These are phyloP conservation scores for Diabrotica balteata DNA, from an alignment of 2,888 invertebrate species.

Conservation along the genomic window DNA sequence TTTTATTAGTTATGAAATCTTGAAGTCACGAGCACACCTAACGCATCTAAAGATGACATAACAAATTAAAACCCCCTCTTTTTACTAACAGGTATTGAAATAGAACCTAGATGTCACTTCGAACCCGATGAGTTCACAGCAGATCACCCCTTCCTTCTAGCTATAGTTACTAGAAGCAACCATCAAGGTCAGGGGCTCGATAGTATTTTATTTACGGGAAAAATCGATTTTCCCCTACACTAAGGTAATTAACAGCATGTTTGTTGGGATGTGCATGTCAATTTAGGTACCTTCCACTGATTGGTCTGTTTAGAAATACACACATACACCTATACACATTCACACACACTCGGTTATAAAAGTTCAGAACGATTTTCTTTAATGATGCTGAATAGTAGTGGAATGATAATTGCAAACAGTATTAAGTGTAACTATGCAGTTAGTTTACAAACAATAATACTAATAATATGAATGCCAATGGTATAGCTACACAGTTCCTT, in stretches of 20 bases:
- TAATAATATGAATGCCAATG: no score
- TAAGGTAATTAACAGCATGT: conserved; percentile 19
- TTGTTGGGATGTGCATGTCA: conserved; percentile 8
- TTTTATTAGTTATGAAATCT: no score
- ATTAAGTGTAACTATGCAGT: no score
- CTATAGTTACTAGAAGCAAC: conserved; percentile 18
- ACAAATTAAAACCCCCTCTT: conserved; percentile 8
- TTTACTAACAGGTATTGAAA: conserved; percentile 17
- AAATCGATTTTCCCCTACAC: conserved; percentile 30
- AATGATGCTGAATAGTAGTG: no score
- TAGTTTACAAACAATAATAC: no score
- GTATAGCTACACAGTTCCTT: no score
- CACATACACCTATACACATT: no score
- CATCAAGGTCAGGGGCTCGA: conserved; percentile 11
- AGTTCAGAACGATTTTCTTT: no score
- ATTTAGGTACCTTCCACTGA: not conserved
- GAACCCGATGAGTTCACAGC: conserved; percentile 33
- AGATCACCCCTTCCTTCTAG: conserved; percentile 39
- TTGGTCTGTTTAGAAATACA: no score
- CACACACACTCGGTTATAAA: no score
- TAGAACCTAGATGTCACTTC: conserved; percentile 10
- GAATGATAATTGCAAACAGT: no score
- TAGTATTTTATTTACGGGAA: conserved; percentile 35
- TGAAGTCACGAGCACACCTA: no score
- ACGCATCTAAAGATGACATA: not conserved